Conservation (phyloP, 2,113 vertebrate species). For the Scopus umbretta region DNA sequence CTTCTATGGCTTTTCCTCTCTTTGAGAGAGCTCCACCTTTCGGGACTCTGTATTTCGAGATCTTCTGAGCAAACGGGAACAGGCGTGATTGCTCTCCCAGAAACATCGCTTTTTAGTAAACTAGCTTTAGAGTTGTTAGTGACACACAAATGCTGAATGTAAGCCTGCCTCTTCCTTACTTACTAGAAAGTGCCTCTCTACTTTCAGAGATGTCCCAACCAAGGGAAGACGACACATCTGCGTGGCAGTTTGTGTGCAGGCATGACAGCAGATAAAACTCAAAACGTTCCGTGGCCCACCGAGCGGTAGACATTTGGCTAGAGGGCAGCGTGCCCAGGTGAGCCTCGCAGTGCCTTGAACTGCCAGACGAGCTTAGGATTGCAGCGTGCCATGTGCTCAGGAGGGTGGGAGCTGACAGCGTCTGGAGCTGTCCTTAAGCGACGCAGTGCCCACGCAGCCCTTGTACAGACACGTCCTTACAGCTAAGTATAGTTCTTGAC, state of each 20-base stretch:
- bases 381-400: no score
- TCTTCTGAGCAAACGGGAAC: neutral
- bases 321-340: neutral
- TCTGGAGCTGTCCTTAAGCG: neutral
- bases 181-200: neutral
- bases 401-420: neutral
- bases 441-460: neutral
- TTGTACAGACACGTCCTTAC: neutral
- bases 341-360: neutral
- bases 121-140: neutral
- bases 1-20: neutral
- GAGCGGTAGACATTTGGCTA: neutral
- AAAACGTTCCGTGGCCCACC: neutral
- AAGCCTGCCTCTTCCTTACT: neutral
- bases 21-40: neutral
- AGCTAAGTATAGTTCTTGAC: neutral
- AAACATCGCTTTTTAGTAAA: neutral
- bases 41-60: neutral
- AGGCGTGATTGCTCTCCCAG: neutral
- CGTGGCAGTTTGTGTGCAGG: neutral
- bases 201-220: neutral
- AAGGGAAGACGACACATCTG: neutral
- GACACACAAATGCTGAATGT: neutral
- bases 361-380: neutral
- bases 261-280: neutral